Base-by-base conservation (phyloP, 2,797 vertebrate species). In the Morus bassanus region DNA sequence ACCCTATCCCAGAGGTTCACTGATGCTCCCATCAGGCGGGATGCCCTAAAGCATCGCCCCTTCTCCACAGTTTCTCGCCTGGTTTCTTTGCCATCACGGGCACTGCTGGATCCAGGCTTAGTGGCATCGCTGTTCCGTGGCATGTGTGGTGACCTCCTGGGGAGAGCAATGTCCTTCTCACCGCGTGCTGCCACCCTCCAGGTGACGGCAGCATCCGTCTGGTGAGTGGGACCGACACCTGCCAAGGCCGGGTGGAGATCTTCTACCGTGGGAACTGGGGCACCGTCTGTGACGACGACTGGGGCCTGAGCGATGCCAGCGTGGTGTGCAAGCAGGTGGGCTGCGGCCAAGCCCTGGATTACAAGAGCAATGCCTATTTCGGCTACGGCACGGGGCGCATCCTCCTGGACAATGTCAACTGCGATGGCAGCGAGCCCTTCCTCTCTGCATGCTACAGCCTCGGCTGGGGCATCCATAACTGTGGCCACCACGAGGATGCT, bases 391-490 rank as follows among this genome's bases (percentile, higher is more conserved):
- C 98, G 0, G 99, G 99, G 0, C 98, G 88, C 54, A 99, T 99
- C 96, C 97, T 99, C 57, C 97, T 99, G 97, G 99, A 99, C 97
- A 99, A 99, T 1, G 98, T 99, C 81, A 98, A 99, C 96, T 99
- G 99, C 11, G 97, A 98, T 0, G 99, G 99, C 59, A 81, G 92
- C 0, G 99, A 99, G 93, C 89, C 86, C 10, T 97, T 97, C 41
- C 98, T 99, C 73, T 94, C 97, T 0, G 96, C 92, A 46, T 99
- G 99, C 94, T 98, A 98, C 93, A 99, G 98, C 95, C 98, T 99
- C 6, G 99, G 99, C 81, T 99, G 99, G 99, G 98, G 98, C 12
- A 98, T 99, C 89, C 99, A 99, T 88, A 99, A 99, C 98, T 99
- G 99, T 2, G 99, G 99, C 21, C 99, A 99, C 95, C 99, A 99